Conservation (phyloP, 1,140 invertebrate genomes). For the Choristoneura fumiferana region DNA sequence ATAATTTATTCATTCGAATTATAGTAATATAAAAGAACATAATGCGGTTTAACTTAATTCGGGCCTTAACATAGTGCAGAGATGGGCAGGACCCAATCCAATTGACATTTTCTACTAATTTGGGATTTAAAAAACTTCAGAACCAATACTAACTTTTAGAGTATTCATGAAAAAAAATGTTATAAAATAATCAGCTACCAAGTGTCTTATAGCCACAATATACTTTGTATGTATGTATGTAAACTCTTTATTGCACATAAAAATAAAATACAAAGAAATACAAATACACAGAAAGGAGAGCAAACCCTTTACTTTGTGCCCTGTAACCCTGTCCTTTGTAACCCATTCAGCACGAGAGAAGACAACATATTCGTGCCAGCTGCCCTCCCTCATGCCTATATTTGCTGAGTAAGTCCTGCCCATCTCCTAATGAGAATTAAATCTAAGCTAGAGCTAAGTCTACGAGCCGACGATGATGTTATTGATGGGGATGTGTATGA, state of each 20-base stretch:
- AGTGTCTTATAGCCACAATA: no score
- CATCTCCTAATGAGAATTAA: slow-evolving; percentile 28
- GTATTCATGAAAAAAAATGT: not conserved
- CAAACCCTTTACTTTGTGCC: no score
- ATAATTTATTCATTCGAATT: slow-evolving; percentile 64
- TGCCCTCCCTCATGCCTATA: not conserved
- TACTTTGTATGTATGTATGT: no score
- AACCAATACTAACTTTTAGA: not conserved
- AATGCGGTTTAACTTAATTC: slow-evolving; percentile 47
- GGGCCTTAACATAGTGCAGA: slow-evolving; percentile 47
- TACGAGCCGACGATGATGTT: slow-evolving; percentile 97
- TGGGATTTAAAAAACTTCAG: no score
- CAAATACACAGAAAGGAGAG: no score
- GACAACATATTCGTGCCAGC: not conserved
- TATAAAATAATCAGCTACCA: no score
- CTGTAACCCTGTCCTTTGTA: no score
- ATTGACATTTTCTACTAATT: not conserved
- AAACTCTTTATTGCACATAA: no score
- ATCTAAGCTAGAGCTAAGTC: slow-evolving; percentile 38
- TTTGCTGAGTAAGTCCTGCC: not conserved
- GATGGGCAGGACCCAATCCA: not conserved
- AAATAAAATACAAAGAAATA: no score
- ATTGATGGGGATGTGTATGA: slow-evolving; percentile 99
- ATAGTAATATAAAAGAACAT: slow-evolving; percentile 34
- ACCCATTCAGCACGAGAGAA: not conserved